Percentiles rank a stretch among this genome's conserved stretches.
These are phyloP conservation scores for Sebastes iracundus DNA, from an alignment of 2,797 vertebrate genomes.

Conservation along the genomic window DNA sequence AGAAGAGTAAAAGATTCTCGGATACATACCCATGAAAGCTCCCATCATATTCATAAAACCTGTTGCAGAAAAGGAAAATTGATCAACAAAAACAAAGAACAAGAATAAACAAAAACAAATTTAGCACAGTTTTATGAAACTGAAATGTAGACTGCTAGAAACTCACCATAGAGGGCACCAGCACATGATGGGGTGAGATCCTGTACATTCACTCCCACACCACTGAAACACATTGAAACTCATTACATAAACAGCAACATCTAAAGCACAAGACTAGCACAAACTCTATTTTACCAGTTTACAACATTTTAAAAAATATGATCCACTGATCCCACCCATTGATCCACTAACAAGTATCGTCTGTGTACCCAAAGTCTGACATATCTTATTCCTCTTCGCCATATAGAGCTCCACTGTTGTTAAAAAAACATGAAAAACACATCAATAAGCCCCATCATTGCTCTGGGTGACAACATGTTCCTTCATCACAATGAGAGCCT, in stretches of 20 bases:
- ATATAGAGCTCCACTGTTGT: not conserved
- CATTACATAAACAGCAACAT: not conserved
- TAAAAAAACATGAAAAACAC: too few relatives aligned
- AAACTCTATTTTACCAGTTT: not conserved
- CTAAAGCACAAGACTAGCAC: not conserved
- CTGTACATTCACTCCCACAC: slow-evolving; percentile 91
- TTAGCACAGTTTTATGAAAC: not conserved
- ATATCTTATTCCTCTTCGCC: not conserved
- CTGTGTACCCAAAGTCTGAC: not conserved
- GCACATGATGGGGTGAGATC: slow-evolving; percentile 92
- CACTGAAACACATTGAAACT: slow-evolving; percentile 75
- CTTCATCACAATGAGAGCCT: not conserved
- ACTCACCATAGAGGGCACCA: slow-evolving; percentile 91
- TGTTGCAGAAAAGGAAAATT: slow-evolving; percentile 55
- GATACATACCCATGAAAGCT: slow-evolving; percentile 87
- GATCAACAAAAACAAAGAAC: not conserved
- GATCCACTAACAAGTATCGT: not conserved
- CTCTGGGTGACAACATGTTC: not conserved
- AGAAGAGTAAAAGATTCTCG: not conserved
- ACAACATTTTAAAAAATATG: not conserved
- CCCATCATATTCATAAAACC: slow-evolving; percentile 94
- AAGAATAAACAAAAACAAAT: not conserved
- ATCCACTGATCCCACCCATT: too few relatives aligned
- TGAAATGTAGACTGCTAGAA: not conserved
- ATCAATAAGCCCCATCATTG: not conserved